Conservation (phyloP, 1,140 invertebrate species). For the Brachionus koreanus region DNA sequence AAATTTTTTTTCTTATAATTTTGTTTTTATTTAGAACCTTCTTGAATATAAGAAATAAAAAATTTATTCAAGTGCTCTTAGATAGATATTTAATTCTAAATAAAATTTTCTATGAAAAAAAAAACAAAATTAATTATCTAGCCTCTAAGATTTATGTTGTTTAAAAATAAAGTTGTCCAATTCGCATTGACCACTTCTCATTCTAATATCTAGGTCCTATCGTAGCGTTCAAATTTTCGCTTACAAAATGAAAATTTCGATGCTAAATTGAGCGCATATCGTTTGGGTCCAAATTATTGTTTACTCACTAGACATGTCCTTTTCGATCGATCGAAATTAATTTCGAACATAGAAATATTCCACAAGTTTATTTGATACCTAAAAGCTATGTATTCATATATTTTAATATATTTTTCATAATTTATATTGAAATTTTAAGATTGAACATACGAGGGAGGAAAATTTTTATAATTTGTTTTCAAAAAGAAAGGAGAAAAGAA, state of each 20-base stretch:
- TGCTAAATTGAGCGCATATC: background rate
- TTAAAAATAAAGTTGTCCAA: too few species aligned
- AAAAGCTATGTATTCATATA: constrained; percentile 26
- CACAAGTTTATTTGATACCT: constrained; percentile 6
- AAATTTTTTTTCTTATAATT: background rate
- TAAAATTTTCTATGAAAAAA: background rate
- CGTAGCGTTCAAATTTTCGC: background rate
- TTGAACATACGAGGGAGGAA: background rate
- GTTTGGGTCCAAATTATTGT: background rate
- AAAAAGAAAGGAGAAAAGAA: background rate
- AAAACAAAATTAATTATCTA: background rate
- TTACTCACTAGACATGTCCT: background rate
- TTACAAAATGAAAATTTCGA: background rate
- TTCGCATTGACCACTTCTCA: background rate
- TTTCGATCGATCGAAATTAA: background rate
- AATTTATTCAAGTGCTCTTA: background rate
- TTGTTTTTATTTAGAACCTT: background rate
- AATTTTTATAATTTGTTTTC: constrained; percentile 10
- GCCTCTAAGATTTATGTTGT: background rate
- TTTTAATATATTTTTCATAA: constrained; percentile 36
- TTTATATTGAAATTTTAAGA: constrained; percentile 5
- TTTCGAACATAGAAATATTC: background rate
- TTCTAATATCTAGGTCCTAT: background rate
- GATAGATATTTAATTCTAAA: background rate
- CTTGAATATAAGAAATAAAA: background rate